Conservation (phyloP, 2,797 vertebrate species). For the Hypotaenidia philippensis region DNA sequence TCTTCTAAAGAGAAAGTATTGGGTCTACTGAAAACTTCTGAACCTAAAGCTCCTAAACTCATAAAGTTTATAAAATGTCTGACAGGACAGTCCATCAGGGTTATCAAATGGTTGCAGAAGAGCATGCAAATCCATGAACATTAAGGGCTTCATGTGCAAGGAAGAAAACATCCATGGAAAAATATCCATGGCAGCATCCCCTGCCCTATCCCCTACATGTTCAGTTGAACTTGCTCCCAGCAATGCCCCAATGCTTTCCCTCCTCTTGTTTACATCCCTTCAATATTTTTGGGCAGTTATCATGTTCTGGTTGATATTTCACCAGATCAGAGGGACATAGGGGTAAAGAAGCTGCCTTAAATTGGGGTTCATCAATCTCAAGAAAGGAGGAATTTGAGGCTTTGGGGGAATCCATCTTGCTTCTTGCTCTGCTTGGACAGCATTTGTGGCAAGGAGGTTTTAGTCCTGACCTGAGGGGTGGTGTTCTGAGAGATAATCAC, state of each 20-base stretch:
- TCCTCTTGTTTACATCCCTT: background rate
- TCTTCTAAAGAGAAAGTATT: background rate
- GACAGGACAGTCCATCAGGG: background rate
- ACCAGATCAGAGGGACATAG: fast-evolving
- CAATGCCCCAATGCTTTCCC: background rate
- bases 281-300: background rate
- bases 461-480: background rate
- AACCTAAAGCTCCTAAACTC: background rate
- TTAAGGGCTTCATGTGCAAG: background rate
- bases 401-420: background rate
- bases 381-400: background rate
- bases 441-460: background rate
- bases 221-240: background rate
- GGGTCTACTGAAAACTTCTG: background rate
- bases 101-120: background rate
- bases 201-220: too few relatives aligned
- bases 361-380: background rate
- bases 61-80: background rate
- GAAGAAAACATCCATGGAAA: background rate
- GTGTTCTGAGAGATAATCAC: background rate
- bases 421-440: background rate
- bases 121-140: background rate
- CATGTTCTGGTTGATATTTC: fast-evolving
- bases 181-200: background rate
- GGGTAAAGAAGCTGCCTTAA: background rate